Conservation (phyloP, 2,888 invertebrate species). For the Agonopterix arenella region DNA sequence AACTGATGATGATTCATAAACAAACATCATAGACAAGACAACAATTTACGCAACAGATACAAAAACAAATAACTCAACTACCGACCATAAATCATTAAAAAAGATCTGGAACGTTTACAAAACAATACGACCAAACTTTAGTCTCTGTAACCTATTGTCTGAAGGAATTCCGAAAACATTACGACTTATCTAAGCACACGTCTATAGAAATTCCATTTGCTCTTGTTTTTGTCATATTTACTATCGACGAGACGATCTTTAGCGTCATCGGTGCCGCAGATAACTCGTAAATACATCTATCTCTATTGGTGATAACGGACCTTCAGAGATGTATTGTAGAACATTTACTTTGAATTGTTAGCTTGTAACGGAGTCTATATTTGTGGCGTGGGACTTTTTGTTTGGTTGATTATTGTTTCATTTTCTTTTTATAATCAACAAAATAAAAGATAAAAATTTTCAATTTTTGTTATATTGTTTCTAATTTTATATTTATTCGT, state of each 20-base stretch:
- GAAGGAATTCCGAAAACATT: slow-evolving; percentile 26
- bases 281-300: slow-evolving; percentile 34
- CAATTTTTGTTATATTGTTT: no score
- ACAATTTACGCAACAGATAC: slow-evolving; percentile 6
- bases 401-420: neutral
- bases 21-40: no score
- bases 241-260: slow-evolving; percentile 32
- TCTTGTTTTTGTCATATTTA: slow-evolving; percentile 41
- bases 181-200: slow-evolving; percentile 30
- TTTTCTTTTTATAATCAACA: no score
- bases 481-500: no score
- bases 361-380: neutral
- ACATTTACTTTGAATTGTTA: slow-evolving; percentile 22
- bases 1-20: no score
- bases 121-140: slow-evolving; percentile 5
- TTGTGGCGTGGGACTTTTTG: neutral
- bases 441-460: no score
- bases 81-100: slow-evolving; percentile 8
- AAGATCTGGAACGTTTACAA: slow-evolving; percentile 5
- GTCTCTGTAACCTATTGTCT: slow-evolving; percentile 13
- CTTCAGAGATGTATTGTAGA: slow-evolving; percentile 20
- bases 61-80: slow-evolving; percentile 3
- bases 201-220: slow-evolving; percentile 28
- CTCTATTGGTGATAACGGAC: slow-evolving; percentile 39
- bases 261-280: slow-evolving; percentile 27